A percentile compares a stretch with the other conserved stretches of the same genome.
These are phyloP conservation scores for Parapsyche elsis DNA, from an alignment of 1,140 invertebrate genomes.

Conservation along the genomic window DNA sequence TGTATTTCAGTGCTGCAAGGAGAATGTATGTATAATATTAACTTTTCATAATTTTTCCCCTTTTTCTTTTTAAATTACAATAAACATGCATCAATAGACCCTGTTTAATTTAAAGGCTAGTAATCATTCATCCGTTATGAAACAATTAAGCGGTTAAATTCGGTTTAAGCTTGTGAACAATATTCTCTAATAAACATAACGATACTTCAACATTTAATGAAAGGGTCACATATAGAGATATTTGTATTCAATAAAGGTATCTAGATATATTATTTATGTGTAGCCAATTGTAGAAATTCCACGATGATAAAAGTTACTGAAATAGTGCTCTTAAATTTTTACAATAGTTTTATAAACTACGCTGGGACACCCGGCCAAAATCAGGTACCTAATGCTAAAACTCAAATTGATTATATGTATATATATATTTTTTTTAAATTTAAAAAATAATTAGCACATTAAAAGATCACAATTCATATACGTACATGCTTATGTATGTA, in stretches of 20 bases:
- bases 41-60: not conserved
- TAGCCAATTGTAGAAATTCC: slow-evolving; percentile 1
- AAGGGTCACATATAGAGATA: slow-evolving; percentile 1
- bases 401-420: slow-evolving; percentile 11
- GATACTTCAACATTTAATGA: not conserved
- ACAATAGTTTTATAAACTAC: not conserved
- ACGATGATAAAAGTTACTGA: not conserved
- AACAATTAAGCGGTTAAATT: slow-evolving; percentile 52
- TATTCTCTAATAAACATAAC: slow-evolving; percentile 18
- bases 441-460: slow-evolving; percentile 36
- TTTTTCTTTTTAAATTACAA: slow-evolving; percentile 27
- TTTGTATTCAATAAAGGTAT: not conserved
- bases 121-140: slow-evolving; percentile 48
- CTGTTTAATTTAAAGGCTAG: slow-evolving; percentile 56
- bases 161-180: slow-evolving; percentile 54
- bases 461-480: slow-evolving; percentile 28
- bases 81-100: slow-evolving; percentile 48
- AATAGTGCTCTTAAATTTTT: slow-evolving; percentile 21
- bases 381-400: slow-evolving; percentile 42
- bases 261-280: slow-evolving; percentile 12
- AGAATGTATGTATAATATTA: not conserved
- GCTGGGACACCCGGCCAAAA: slow-evolving; percentile 32
- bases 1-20: not conserved
- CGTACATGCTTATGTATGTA: not conserved
- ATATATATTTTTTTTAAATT: slow-evolving; percentile 14